phyloP scores from a whole-genome alignment of 2,113 vertebrate species.

The Vulpes lagopus region DNA sequence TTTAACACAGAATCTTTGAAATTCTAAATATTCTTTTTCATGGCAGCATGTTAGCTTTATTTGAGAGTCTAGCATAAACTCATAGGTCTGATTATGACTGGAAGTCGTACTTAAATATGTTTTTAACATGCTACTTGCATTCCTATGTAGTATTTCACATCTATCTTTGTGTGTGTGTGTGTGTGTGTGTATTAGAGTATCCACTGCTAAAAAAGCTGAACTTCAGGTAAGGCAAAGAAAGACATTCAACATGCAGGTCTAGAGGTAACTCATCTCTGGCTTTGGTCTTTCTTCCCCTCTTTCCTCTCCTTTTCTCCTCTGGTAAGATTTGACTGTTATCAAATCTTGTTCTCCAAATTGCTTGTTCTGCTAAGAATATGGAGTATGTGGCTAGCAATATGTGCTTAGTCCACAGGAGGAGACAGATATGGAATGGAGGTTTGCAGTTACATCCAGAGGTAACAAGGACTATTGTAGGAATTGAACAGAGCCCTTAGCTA shows the following conservation, averaged over 20 bases:
- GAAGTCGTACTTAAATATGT: slow-evolving; percentile 45
- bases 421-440: neutral
- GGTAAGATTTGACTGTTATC: neutral
- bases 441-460: neutral
- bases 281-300: neutral
- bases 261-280: neutral
- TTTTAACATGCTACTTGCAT: neutral
- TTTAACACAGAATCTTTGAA: slow-evolving; percentile 24
- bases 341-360: slow-evolving; percentile 50
- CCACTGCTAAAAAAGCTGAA: neutral
- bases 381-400: neutral
- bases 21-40: slow-evolving; percentile 42
- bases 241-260: neutral
- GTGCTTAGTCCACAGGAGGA: neutral
- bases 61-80: neutral
- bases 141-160: neutral
- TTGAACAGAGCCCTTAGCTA: neutral
- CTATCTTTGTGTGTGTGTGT: neutral
- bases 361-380: neutral
- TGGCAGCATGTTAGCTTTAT: neutral
- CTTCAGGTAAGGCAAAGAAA: neutral
- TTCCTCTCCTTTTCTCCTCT: neutral
- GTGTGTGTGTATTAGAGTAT: slow-evolving; percentile 17
- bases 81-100: slow-evolving; percentile 3
- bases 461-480: neutral